phyloP scores from a whole-genome alignment of 2,113 vertebrate species.

The Synodontis membranacea region DNA sequence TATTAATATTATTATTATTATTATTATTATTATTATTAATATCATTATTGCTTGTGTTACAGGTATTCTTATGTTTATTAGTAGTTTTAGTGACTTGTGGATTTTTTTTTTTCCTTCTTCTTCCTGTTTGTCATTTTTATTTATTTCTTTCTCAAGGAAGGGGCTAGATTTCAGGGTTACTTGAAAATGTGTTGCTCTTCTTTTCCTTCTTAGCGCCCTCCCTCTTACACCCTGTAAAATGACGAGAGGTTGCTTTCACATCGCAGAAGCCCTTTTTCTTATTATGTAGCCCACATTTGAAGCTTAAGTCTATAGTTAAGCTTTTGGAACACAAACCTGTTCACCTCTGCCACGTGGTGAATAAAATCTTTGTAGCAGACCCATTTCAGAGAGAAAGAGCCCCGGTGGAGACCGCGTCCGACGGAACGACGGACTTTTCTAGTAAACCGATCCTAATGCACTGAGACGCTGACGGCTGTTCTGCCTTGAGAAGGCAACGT shows the following conservation, averaged over 20 bases:
- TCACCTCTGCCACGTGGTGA: conserved; percentile 1
- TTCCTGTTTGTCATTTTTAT: conserved; percentile 28
- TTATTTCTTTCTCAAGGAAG: conserved; percentile 48
- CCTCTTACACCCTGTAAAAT: conserved; percentile 45
- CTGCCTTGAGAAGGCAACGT: conserved; percentile 43
- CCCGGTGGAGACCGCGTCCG: conserved; percentile 28
- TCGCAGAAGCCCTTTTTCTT: conserved; percentile 22
- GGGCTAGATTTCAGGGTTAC: conserved; percentile 52
- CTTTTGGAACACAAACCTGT: conserved; percentile 10
- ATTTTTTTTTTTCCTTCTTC: conserved; percentile 39
- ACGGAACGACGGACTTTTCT: conserved; percentile 36
- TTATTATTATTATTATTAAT: conserved; percentile 62
- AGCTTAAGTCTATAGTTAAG: background rate
- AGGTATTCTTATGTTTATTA: conserved; percentile 58
- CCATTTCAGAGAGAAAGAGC: conserved; percentile 14
- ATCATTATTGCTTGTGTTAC: conserved; percentile 57
- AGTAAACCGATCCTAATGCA: conserved; percentile 45
- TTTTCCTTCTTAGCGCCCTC: conserved; percentile 35
- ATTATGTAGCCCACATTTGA: conserved; percentile 5
- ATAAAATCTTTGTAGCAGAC: conserved; percentile 37
- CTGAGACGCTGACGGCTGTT: conserved; percentile 34
- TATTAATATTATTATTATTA: conserved; percentile 67
- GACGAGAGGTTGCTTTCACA: conserved; percentile 33
- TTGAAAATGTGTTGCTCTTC: conserved; percentile 38
- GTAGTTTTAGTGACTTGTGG: conserved; percentile 54